Evolutionary conservation across 2,888 invertebrate species (phyloP).

Genomic region (Hemicrepidius hirtus): DNA sequence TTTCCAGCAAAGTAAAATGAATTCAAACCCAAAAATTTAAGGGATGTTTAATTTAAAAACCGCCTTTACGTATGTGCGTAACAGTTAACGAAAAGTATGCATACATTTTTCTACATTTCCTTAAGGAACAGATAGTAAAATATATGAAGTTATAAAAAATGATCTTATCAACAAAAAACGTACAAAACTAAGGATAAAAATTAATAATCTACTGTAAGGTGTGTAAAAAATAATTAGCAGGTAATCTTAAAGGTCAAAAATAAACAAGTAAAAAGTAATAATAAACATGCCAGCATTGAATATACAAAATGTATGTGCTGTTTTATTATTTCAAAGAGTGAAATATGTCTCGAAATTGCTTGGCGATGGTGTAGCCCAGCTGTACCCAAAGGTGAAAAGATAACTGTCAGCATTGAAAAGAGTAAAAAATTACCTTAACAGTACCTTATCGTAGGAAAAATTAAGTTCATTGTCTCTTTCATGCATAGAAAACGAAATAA

Average conservation of each 20-base stretch:
- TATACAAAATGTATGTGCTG: conserved; percentile 16
- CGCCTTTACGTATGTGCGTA: no score
- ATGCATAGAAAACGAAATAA: conserved; percentile 31
- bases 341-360: conserved; percentile 23
- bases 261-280: conserved; percentile 5
- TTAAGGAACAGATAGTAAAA: no score
- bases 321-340: conserved; percentile 16
- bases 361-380: conserved; percentile 18
- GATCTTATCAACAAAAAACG: no score
- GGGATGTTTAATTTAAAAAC: no score
- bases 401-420: conserved; percentile 40
- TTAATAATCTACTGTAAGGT: no score
- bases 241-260: conserved; percentile 1
- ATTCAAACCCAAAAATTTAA: no score
- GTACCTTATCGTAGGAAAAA: conserved; percentile 36
- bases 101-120: no score
- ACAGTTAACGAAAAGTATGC: no score
- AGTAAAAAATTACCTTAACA: conserved; percentile 36
- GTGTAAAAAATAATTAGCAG: not conserved
- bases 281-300: conserved; percentile 17
- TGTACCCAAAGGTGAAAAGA: conserved; percentile 23
- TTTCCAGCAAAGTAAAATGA: no score
- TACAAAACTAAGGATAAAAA: no score
- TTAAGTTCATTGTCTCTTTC: conserved; percentile 37
- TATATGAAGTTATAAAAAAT: no score